A percentile compares a stretch with the other conserved stretches of the same genome.
Evolutionary conservation across 2,113 vertebrate species (phyloP).

Genomic region (Entelurus aequoreus): DNA sequence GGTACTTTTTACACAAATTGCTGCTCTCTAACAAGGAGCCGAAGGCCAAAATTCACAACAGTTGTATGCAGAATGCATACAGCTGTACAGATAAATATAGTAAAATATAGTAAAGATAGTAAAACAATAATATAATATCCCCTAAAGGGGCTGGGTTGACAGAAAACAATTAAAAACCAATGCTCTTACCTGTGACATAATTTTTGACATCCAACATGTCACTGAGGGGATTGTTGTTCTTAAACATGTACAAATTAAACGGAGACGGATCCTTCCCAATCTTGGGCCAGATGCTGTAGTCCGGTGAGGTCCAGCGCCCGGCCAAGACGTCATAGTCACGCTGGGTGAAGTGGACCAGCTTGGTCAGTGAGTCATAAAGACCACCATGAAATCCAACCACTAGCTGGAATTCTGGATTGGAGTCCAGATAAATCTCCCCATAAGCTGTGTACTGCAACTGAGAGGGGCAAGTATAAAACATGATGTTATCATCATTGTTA

Average conservation of each 20-base stretch:
- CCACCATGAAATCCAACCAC: conserved; percentile 96
- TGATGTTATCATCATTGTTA: too few relatives aligned
- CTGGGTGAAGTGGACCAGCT: conserved; percentile 96
- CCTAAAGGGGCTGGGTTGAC: too few relatives aligned
- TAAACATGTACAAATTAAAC: conserved; percentile 98
- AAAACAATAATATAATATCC: too few relatives aligned
- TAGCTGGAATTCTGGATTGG: conserved; percentile 95
- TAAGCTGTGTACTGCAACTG: conserved; percentile 94
- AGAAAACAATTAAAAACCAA: too few relatives aligned
- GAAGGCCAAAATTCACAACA: too few relatives aligned
- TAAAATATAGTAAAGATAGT: too few relatives aligned
- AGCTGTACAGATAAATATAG: too few relatives aligned
- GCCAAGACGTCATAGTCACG: conserved; percentile 95
- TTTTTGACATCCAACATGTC: conserved; percentile 95
- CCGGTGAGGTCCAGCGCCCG: conserved; percentile 94
- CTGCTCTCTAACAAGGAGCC: too few relatives aligned
- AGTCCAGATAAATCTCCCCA: conserved; percentile 94
- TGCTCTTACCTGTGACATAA: conserved; percentile 88
- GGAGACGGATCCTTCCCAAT: conserved; percentile 90
- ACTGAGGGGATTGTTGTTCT: conserved; percentile 98
- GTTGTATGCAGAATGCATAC: too few relatives aligned
- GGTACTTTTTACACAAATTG: too few relatives aligned
- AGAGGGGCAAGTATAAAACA: neutral
- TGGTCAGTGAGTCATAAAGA: conserved; percentile 93
- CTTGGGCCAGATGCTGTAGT: conserved; percentile 94